Base-by-base conservation (phyloP, 2,797 vertebrate species). In the Danio jaintianensis region DNA sequence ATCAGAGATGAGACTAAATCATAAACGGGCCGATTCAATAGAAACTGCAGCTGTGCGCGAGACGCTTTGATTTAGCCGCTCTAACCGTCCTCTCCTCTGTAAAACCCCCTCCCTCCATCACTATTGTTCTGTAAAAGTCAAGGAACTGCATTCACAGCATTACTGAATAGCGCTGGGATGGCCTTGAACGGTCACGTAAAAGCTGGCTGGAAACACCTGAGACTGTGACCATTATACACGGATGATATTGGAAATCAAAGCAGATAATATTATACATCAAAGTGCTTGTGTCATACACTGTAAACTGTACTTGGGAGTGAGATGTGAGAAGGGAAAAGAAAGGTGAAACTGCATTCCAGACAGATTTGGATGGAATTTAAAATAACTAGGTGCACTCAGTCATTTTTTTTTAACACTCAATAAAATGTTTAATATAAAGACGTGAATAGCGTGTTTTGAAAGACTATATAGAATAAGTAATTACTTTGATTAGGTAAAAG, bases 1-100 rank as follows among this genome's bases (percentile, higher is more conserved):
- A 70, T 73, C 78, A 82, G 61, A 82, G 81, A 85, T 81, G 81
- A 85, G 75, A 83, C 80, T 67, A 73, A 84, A 77, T 81, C 71
- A 66, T 52, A 82, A 82, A 63, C 59, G 78, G 83, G 80, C 80
- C 74, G 78, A 73, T 81, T 75, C 69, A 68, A 84, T 82, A 64
- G 73, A 72, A 72, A 76, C 22, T 20, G 77, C 71, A 71, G 47
- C 78, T 79, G 55, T 20, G 67, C 10, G 10, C 6, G 48, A 40
- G 66, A 75, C 40, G 4, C 63, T 79, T 67, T 74, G 42, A 47
- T 59, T 72, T 67, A 53, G 68, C 43, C 59, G 5, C 75, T 73
- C 74, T 22, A 78, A 72, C 63, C 7, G 75, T 73, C 66, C 68
- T 78, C 69, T 79, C 22, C 48, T 73, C 66, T 80, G 72, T 56